Percentiles rank a stretch among this genome's conserved stretches.
These are phyloP conservation scores for Temnothorax ravouxi DNA, from an alignment of 2,888 invertebrate species.

Conservation along the genomic window DNA sequence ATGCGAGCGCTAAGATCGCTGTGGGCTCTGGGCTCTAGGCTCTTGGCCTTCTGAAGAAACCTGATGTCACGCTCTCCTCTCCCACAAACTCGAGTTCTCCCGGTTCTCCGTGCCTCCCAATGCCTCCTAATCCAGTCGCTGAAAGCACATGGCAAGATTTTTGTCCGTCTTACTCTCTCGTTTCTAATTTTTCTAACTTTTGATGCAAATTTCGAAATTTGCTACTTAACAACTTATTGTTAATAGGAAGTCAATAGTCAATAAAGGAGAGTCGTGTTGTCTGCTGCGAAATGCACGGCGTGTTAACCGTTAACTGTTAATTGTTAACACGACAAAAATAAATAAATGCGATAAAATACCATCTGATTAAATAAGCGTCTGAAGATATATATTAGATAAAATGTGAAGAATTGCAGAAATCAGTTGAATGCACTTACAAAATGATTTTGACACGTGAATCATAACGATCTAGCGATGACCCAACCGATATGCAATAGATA, in stretches of 20 bases:
- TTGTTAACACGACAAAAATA: not conserved
- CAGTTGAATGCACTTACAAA: not conserved
- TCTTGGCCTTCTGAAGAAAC: not conserved
- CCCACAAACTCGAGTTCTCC: not conserved
- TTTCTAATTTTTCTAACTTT: not conserved
- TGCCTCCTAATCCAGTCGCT: not conserved
- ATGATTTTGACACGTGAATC: no score
- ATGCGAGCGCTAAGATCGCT: constrained; percentile 13
- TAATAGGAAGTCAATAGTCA: no score
- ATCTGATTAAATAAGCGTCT: not conserved
- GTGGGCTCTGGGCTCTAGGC: not conserved
- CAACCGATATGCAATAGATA: no score
- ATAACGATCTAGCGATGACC: no score
- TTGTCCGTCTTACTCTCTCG: not conserved
- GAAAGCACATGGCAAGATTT: not conserved
- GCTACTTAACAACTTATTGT: not conserved
- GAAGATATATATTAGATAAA: not conserved
- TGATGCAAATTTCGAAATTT: not conserved
- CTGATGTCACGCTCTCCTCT: no score
- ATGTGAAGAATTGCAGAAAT: not conserved
- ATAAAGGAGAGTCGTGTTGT: not conserved
- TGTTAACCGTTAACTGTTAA: not conserved
- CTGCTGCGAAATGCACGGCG: not conserved
- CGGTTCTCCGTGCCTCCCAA: no score
- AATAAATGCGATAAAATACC: not conserved